Conservation (phyloP, 2,888 invertebrate genomes). For the Acrocyrtus sp. region DNA sequence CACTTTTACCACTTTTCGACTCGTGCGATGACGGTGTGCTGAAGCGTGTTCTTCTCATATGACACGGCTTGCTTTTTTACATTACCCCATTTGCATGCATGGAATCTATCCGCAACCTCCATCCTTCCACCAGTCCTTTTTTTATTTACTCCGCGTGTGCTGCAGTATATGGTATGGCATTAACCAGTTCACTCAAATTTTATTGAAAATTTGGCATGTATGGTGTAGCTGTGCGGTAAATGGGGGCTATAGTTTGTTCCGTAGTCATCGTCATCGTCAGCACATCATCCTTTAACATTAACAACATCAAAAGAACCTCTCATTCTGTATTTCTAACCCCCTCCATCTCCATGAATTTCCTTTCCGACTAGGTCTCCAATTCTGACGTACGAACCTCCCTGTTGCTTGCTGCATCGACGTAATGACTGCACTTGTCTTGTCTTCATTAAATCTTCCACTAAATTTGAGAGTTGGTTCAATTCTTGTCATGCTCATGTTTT, state of each 20-base stretch:
- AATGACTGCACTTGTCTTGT: slow-evolving; percentile 31
- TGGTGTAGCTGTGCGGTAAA: no score
- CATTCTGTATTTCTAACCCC: neutral
- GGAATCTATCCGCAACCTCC: no score
- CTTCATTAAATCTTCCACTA: neutral
- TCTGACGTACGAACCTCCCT: slow-evolving; percentile 42
- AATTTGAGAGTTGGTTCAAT: neutral
- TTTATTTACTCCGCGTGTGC: slow-evolving; percentile 5
- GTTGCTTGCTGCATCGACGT: slow-evolving; percentile 25
- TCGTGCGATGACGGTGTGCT: slow-evolving; percentile 10
- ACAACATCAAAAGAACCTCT: slow-evolving; percentile 14
- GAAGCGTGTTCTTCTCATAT: slow-evolving; percentile 4
- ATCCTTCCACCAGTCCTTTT: neutral
- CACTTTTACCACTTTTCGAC: slow-evolving; percentile 2
- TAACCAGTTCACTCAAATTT: slow-evolving; percentile 48
- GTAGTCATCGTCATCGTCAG: neutral
- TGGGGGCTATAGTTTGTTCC: no score
- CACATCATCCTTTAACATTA: slow-evolving; percentile 4
- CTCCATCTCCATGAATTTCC: neutral
- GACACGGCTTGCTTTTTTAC: neutral
- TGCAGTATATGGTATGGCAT: slow-evolving; percentile 23
- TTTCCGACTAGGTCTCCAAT: no score
- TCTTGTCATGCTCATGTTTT: neutral
- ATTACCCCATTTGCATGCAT: no score
- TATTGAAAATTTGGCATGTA: slow-evolving; percentile 17